Evolutionary conservation across 2,113 vertebrate genomes (phyloP).

Genomic region (Baryphthengus martii): DNA sequence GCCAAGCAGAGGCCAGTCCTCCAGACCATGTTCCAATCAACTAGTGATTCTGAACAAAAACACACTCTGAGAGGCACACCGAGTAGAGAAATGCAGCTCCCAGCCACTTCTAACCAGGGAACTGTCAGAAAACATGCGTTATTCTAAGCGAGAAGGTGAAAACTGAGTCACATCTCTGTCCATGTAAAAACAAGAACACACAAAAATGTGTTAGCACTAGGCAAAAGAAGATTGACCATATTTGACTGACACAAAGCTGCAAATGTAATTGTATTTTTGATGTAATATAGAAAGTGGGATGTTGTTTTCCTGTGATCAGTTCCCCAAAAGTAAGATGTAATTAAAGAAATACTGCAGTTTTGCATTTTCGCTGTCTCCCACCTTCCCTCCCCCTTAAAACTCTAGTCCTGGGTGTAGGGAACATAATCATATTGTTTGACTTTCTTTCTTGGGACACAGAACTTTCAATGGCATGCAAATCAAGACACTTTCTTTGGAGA

Average conservation of each 20-base stretch:
- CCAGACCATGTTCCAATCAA: neutral
- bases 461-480: slow-evolving; percentile 40
- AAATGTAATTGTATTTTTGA: neutral
- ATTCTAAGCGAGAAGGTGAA: neutral
- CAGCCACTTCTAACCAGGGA: neutral
- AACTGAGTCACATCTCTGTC: neutral
- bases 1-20: neutral
- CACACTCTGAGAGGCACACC: rapidly evolving
- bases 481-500: neutral
- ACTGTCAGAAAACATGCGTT: neutral
- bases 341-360: neutral
- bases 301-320: neutral
- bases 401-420: neutral
- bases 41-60: neutral
- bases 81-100: neutral
- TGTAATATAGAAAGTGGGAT: neutral
- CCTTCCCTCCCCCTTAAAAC: neutral
- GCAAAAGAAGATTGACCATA: neutral
- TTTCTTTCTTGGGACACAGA: neutral
- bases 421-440: neutral
- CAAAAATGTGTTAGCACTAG: neutral
- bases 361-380: neutral
- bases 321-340: neutral
- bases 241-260: neutral
- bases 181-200: neutral